phyloP scores from a whole-genome alignment of 1,140 invertebrate genomes.

The Mercenaria mercenaria region DNA sequence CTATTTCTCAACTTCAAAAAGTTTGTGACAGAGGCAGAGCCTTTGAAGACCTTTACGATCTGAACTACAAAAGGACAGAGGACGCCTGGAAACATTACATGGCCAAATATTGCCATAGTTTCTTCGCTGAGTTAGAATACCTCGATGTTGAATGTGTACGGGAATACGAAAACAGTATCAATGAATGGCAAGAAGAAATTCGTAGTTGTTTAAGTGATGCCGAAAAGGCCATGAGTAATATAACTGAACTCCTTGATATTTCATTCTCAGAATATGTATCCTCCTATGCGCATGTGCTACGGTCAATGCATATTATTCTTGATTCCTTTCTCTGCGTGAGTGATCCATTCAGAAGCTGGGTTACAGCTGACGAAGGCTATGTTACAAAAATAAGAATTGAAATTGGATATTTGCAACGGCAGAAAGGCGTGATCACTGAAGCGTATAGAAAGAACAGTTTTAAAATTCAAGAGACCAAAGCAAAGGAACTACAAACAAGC shows the following conservation, averaged over 20 bases:
- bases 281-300: slow-evolving; percentile 36
- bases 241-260: slow-evolving; percentile 20
- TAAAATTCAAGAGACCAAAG: slow-evolving; percentile 43
- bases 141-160: slow-evolving; percentile 55
- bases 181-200: slow-evolving; percentile 54
- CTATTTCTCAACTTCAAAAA: slow-evolving; percentile 41
- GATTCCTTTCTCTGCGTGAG: slow-evolving; percentile 49
- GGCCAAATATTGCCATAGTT: slow-evolving; percentile 65
- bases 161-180: slow-evolving; percentile 64
- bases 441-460: slow-evolving; percentile 26
- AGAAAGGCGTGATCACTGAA: background rate
- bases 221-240: slow-evolving; percentile 19
- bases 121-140: slow-evolving; percentile 55
- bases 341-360: slow-evolving; percentile 63
- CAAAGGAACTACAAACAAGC: slow-evolving; percentile 26
- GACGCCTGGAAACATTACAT: slow-evolving; percentile 60
- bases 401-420: slow-evolving; percentile 26
- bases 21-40: slow-evolving; percentile 40
- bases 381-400: slow-evolving; percentile 54
- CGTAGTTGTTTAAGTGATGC: slow-evolving; percentile 19
- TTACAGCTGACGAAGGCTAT: slow-evolving; percentile 62
- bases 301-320: slow-evolving; percentile 39
- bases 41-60: slow-evolving; percentile 47
- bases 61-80: slow-evolving; percentile 19
- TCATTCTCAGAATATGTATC: slow-evolving; percentile 46